Evolutionary conservation across 2,888 invertebrate genomes (phyloP).

Genomic region (Junonia oenone): DNA sequence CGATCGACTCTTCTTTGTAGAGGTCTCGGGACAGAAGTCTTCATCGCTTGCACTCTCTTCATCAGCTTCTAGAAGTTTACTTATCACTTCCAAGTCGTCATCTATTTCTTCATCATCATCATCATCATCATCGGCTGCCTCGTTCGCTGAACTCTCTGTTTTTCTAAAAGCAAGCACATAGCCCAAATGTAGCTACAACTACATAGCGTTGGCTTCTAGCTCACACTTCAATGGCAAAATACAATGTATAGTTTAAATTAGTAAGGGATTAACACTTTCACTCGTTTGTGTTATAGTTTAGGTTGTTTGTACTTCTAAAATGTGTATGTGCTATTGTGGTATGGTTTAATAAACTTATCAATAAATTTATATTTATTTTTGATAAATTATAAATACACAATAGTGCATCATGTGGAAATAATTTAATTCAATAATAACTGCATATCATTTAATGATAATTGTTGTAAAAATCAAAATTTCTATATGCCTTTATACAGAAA

Average conservation of each 20-base stretch:
- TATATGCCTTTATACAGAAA: no score
- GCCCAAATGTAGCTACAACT: conserved; percentile 34
- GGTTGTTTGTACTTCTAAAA: background rate
- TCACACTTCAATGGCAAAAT: conserved; percentile 2
- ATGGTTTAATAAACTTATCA: no score
- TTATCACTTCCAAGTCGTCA: conserved; percentile 64
- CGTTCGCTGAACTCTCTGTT: conserved; percentile 32
- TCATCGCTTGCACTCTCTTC: conserved; percentile 39
- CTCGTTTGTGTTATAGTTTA: background rate
- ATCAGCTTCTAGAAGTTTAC: conserved; percentile 61
- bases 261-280: background rate
- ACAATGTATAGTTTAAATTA: background rate
- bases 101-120: conserved; percentile 41
- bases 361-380: no score
- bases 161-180: conserved; percentile 26
- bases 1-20: conserved; percentile 20
- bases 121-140: conserved; percentile 30
- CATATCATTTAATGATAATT: no score
- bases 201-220: conserved; percentile 26
- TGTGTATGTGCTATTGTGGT: no score
- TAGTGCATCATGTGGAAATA: no score
- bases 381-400: background rate
- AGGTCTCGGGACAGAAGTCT: conserved; percentile 24
- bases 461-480: no score
- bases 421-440: background rate